A percentile compares a stretch with the other conserved stretches of the same genome.
These are phyloP conservation scores for Ceratina australensis DNA, from an alignment of 1,140 invertebrate species.

Conservation along the genomic window DNA sequence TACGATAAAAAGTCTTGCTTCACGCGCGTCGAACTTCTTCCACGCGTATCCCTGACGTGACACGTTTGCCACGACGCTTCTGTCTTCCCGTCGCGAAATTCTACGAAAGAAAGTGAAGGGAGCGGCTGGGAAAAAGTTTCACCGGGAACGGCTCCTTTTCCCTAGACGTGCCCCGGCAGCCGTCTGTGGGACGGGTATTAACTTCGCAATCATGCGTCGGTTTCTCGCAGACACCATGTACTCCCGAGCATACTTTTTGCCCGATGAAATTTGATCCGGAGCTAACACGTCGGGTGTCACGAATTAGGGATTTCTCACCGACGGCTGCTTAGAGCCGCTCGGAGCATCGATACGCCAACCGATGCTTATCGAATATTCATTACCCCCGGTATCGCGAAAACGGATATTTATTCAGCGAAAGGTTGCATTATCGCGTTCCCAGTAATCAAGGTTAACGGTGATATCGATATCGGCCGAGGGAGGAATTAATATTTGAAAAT, in stretches of 20 bases:
- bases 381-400: background rate
- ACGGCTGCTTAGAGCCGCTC: too few relatives aligned
- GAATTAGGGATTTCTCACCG: background rate
- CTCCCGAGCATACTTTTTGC: background rate
- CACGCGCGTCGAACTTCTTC: slow-evolving; percentile 13
- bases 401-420: background rate
- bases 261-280: slow-evolving; percentile 3
- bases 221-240: background rate
- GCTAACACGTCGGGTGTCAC: background rate
- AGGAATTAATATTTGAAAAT: background rate
- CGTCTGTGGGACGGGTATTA: slow-evolving; percentile 9
- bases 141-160: background rate
- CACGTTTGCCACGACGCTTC: slow-evolving; percentile 18
- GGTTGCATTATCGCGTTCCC: background rate
- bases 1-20: slow-evolving; percentile 43
- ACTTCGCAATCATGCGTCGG: slow-evolving; percentile 15
- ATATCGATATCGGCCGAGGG: too few relatives aligned
- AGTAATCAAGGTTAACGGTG: background rate
- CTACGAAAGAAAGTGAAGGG: background rate
- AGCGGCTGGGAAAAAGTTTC: background rate
- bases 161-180: background rate
- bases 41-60: slow-evolving; percentile 19
- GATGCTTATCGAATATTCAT: background rate
- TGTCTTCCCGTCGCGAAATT: slow-evolving; percentile 24
- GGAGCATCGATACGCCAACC: too few relatives aligned